A percentile compares a stretch with the other conserved stretches of the same genome.
phyloP scores from a whole-genome alignment of 2,797 vertebrate genomes.

The Valencia hispanica region DNA sequence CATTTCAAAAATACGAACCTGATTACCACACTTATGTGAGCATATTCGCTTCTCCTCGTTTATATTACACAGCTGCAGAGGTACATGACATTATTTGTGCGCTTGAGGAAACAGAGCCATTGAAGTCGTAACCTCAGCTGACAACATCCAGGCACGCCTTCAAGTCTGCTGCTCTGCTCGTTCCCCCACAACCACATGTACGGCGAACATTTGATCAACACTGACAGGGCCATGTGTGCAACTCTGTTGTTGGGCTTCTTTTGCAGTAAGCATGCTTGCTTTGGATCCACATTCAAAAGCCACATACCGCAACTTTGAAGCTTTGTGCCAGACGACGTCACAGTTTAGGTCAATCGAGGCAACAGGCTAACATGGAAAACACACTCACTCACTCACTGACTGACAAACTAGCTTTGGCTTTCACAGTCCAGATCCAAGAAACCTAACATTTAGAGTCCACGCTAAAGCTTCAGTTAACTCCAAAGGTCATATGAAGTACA shows the following conservation, averaged over 20 bases:
- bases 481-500: slow-evolving; percentile 18
- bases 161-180: slow-evolving; percentile 14
- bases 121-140: slow-evolving; percentile 3
- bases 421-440: slow-evolving; percentile 16
- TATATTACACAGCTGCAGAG: neutral
- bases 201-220: slow-evolving; percentile 19
- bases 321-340: slow-evolving; percentile 24
- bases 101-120: slow-evolving; percentile 7
- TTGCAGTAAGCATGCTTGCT: slow-evolving; percentile 52
- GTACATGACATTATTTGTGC: neutral
- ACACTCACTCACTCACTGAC: slow-evolving; percentile 22
- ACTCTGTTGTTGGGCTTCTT: slow-evolving; percentile 49
- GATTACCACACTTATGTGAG: neutral
- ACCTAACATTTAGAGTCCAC: slow-evolving; percentile 19
- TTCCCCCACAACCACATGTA: slow-evolving; percentile 26
- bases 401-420: slow-evolving; percentile 30
- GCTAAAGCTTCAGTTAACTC: slow-evolving; percentile 2
- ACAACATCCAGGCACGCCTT: slow-evolving; percentile 21
- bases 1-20: neutral
- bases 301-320: slow-evolving; percentile 39
- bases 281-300: slow-evolving; percentile 60
- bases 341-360: slow-evolving; percentile 32
- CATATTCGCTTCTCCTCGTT: neutral
- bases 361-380: slow-evolving; percentile 26
- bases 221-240: slow-evolving; percentile 44